These are phyloP conservation scores for Acropora yongei DNA, from an alignment of 64 coral and sea anemone species.

Conservation along the genomic window DNA sequence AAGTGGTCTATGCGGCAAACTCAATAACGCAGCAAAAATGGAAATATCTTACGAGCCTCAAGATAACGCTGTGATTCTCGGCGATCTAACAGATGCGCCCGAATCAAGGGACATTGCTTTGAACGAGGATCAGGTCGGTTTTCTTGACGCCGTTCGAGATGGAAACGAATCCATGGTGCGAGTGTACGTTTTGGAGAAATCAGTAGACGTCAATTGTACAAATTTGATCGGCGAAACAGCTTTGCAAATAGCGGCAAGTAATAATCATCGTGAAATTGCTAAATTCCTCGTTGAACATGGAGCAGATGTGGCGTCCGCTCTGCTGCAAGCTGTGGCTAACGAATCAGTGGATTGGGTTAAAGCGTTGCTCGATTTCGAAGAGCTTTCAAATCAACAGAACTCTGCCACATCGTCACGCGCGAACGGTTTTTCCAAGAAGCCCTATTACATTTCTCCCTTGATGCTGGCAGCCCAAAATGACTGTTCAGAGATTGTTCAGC, in stretches of 20 bases:
- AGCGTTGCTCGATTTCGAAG: constrained; percentile 49
- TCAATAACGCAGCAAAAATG: neutral
- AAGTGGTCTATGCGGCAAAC: too few relatives aligned
- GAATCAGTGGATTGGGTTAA: constrained; percentile 63
- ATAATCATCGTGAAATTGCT: constrained; percentile 51
- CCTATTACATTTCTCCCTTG: constrained; percentile 64
- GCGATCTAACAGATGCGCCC: constrained; percentile 21
- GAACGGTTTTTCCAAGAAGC: neutral
- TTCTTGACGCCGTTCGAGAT: constrained; percentile 68
- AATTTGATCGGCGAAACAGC: constrained; percentile 80
- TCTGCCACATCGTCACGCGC: neutral
- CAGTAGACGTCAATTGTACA: constrained; percentile 78
- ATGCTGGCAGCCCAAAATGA: constrained; percentile 75
- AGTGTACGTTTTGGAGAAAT: constrained; percentile 17
- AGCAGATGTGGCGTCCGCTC: constrained; percentile 62
- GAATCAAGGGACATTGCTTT: neutral
- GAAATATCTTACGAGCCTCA: neutral
- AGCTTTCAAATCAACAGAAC: neutral
- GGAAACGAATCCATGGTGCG: constrained; percentile 43
- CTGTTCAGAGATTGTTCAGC: constrained; percentile 68
- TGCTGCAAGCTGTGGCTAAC: constrained; percentile 71
- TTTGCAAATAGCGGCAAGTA: constrained; percentile 72
- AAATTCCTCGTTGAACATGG: constrained; percentile 53
- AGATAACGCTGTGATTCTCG: neutral
- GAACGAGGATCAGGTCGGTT: constrained; percentile 38